Conservation (phyloP, 2,797 vertebrate species). For the Rhinoraja longicauda region DNA sequence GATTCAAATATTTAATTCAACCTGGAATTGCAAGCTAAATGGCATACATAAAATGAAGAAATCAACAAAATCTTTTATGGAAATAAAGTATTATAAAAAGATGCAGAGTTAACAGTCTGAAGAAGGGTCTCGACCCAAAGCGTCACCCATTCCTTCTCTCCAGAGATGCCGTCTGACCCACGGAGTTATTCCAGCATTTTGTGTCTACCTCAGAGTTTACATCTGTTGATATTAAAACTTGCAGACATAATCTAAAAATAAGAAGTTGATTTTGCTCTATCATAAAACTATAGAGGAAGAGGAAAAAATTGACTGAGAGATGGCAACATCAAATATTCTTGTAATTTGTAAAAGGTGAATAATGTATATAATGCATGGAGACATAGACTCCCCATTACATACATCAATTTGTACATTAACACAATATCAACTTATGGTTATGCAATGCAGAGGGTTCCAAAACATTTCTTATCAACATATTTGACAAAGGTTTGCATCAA, state of each 20-base stretch:
- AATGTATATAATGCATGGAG: background rate
- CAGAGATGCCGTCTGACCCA: too few relatives aligned
- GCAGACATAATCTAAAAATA: background rate
- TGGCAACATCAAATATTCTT: background rate
- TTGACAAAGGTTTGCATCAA: background rate
- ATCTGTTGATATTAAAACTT: background rate
- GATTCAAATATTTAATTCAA: background rate
- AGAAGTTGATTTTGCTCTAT: background rate
- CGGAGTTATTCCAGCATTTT: too few relatives aligned
- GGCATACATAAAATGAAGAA: background rate
- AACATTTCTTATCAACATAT: background rate
- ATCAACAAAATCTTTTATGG: background rate
- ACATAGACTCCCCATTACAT: background rate
- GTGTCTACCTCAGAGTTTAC: background rate
- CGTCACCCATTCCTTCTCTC: too few relatives aligned
- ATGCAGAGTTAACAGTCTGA: background rate
- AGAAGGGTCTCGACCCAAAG: too few relatives aligned
- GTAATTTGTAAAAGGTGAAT: background rate
- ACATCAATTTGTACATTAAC: too few relatives aligned
- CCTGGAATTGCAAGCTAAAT: background rate
- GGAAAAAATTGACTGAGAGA: background rate
- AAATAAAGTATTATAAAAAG: background rate
- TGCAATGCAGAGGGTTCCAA: background rate
- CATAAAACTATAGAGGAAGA: background rate
- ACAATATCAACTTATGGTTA: too few relatives aligned